phyloP scores from a whole-genome alignment of 2,113 vertebrate species.

The Rhinogobius similis region DNA sequence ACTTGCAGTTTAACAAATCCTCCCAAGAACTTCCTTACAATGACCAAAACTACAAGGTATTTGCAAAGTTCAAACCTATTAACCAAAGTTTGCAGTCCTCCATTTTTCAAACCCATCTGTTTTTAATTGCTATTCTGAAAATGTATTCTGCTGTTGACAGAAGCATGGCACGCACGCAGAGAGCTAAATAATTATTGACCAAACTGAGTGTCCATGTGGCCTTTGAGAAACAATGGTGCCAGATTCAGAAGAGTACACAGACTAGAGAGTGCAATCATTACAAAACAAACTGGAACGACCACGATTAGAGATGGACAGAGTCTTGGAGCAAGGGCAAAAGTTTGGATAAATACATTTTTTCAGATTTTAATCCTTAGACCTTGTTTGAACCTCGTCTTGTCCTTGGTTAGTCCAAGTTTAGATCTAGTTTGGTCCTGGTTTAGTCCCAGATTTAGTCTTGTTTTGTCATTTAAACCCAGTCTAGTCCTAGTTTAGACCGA shows the following conservation, averaged over 20 bases:
- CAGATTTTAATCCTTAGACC: too few relatives aligned
- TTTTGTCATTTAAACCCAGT: too few relatives aligned
- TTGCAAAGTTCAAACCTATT: background rate
- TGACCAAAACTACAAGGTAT: background rate
- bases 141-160: background rate
- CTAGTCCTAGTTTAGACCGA: too few relatives aligned
- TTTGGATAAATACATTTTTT: too few relatives aligned
- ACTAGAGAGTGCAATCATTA: background rate
- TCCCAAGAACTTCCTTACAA: too few relatives aligned
- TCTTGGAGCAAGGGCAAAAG: too few relatives aligned
- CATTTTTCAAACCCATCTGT: background rate
- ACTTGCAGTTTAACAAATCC: too few relatives aligned
- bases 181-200: conserved; percentile 1
- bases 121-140: background rate
- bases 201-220: background rate
- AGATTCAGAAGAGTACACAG: background rate
- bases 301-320: too few relatives aligned
- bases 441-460: too few relatives aligned
- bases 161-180: background rate
- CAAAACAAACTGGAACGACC: background rate
- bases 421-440: too few relatives aligned
- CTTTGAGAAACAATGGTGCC: background rate
- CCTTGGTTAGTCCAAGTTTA: too few relatives aligned
- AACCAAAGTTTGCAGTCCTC: background rate
- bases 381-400: too few relatives aligned